Conservation (phyloP, 2,888 invertebrate genomes). For the Trachelus tabidus region DNA sequence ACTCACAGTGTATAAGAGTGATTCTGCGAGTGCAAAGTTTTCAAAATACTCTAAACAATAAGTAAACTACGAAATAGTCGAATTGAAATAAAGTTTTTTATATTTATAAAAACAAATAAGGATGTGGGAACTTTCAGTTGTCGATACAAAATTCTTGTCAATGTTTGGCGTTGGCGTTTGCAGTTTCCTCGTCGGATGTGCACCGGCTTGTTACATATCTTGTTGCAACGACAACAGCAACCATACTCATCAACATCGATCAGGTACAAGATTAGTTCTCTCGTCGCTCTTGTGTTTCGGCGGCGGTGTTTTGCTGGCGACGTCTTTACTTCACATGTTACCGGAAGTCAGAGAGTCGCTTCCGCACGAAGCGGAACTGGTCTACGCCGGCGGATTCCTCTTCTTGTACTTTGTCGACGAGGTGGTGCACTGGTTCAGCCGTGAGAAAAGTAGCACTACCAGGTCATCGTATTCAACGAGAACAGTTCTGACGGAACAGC, state of each 20-base stretch:
- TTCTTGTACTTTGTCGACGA: conserved; percentile 80
- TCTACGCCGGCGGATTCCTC: conserved; percentile 78
- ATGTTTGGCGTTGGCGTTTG: conserved; percentile 76
- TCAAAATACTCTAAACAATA: not conserved
- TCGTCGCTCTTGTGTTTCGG: conserved; percentile 83
- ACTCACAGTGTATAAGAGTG: not conserved
- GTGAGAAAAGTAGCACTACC: conserved; percentile 48
- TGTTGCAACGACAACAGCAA: conserved; percentile 63
- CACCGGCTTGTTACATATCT: conserved; percentile 75
- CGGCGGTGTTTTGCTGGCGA: conserved; percentile 82
- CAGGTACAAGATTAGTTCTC: conserved; percentile 69
- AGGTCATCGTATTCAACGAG: not conserved
- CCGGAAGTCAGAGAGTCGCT: conserved; percentile 79
- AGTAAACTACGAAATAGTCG: not conserved
- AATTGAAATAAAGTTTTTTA: not conserved
- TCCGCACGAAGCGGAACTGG: conserved; percentile 73
- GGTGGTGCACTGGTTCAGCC: conserved; percentile 76
- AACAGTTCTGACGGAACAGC: not conserved
- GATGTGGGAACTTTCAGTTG: not conserved
- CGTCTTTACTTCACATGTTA: conserved; percentile 81
- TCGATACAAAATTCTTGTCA: conserved; percentile 74
- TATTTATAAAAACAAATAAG: not conserved
- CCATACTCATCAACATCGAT: conserved; percentile 49
- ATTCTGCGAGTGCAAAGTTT: not conserved
- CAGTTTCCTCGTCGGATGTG: conserved; percentile 77